phyloP scores from a whole-genome alignment of 2,797 vertebrate genomes.

The Loriculus beryllinus region DNA sequence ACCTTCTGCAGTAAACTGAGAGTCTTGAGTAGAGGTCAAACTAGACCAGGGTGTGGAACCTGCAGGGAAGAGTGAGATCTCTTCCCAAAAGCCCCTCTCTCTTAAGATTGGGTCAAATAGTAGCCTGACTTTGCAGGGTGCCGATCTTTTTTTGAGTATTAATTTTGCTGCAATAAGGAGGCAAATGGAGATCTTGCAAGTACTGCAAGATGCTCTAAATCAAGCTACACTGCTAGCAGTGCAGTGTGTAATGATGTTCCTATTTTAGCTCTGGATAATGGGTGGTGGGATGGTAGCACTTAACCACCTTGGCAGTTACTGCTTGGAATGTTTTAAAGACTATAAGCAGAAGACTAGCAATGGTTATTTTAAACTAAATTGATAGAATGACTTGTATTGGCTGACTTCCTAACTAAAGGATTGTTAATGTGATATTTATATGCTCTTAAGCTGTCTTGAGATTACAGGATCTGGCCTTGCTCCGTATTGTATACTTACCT shows the following conservation, averaged over 20 bases:
- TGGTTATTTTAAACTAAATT: conserved; percentile 71
- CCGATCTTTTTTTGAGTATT: conserved; percentile 34
- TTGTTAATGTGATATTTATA: conserved; percentile 71
- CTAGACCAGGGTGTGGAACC: conserved; percentile 60
- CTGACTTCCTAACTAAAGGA: conserved; percentile 77
- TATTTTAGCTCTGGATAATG: neutral
- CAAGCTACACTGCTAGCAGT: conserved; percentile 63
- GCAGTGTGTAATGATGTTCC: conserved; percentile 52
- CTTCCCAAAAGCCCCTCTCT: conserved; percentile 51
- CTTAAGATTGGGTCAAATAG: conserved; percentile 39
- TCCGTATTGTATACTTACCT: conserved; percentile 53
- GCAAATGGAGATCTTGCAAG: conserved; percentile 22
- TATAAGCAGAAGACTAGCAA: conserved; percentile 70
- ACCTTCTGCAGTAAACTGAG: conserved; percentile 47
- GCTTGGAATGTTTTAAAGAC: conserved; percentile 71
- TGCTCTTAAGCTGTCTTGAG: conserved; percentile 45
- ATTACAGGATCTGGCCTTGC: conserved; percentile 65
- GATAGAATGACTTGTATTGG: conserved; percentile 74
- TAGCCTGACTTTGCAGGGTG: neutral
- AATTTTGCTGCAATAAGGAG: conserved; percentile 55
- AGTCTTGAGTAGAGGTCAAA: conserved; percentile 41
- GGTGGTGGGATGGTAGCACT: conserved; percentile 53
- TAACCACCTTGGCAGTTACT: conserved; percentile 62
- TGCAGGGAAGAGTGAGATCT: conserved; percentile 57
- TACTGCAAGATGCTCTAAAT: conserved; percentile 50